Percentiles rank a stretch among this genome's conserved stretches.
Conservation (phyloP, 2,797 vertebrate genomes). For the Dipus sagitta region DNA sequence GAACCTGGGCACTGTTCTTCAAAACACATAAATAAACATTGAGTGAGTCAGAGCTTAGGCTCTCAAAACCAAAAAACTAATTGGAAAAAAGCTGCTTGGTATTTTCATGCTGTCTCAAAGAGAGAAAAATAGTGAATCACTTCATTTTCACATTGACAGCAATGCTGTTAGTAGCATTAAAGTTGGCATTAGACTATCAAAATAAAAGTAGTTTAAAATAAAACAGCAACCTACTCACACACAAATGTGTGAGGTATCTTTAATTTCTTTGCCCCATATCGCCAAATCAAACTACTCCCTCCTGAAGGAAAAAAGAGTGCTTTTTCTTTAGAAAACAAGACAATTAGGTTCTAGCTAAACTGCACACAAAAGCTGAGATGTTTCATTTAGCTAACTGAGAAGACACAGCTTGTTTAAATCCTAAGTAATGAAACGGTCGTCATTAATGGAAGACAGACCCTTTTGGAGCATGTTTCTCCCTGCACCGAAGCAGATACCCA, state of each 20-base stretch:
- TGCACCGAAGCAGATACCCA: background rate
- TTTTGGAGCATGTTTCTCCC: constrained; percentile 65
- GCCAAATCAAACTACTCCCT: constrained; percentile 54
- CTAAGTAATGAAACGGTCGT: constrained; percentile 70
- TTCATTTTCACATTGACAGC: constrained; percentile 51
- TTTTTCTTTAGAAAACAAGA: constrained; percentile 72
- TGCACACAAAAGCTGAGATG: constrained; percentile 60
- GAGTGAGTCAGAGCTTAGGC: background rate
- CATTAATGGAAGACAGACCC: constrained; percentile 55
- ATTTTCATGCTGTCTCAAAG: constrained; percentile 60
- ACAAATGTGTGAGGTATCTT: constrained; percentile 11
- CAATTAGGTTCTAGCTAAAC: constrained; percentile 65
- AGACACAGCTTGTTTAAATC: constrained; percentile 67
- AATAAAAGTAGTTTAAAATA: constrained; percentile 32
- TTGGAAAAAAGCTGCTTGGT: constrained; percentile 21
- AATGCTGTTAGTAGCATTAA: constrained; percentile 4
- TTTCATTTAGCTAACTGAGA: constrained; percentile 75
- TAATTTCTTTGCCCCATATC: constrained; percentile 44
- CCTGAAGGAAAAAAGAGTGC: constrained; percentile 37
- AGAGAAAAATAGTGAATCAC: background rate
- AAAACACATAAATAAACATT: constrained; percentile 34
- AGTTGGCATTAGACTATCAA: constrained; percentile 33
- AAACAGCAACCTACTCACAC: background rate
- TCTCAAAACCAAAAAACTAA: constrained; percentile 52
- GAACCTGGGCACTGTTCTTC: constrained; percentile 32